Evolutionary conservation across 2,113 vertebrate genomes (phyloP).

Genomic region (Anoura caudifer): DNA sequence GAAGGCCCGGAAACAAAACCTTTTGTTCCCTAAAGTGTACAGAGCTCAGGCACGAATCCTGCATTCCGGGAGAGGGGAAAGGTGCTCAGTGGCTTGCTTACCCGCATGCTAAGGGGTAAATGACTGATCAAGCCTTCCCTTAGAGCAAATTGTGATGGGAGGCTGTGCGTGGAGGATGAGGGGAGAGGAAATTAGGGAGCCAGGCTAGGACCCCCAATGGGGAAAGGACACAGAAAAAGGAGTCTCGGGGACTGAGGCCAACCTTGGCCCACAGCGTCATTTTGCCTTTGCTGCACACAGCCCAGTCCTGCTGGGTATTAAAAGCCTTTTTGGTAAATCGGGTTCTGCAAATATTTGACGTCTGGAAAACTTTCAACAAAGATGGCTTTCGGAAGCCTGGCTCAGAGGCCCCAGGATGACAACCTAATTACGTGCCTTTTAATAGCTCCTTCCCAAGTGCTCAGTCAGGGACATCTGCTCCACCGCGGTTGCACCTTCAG

Average conservation of each 20-base stretch:
- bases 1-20: background rate
- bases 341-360: slow-evolving; percentile 61
- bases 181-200: background rate
- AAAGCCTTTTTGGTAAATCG: slow-evolving; percentile 48
- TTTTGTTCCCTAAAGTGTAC: background rate
- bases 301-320: slow-evolving; percentile 25
- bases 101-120: background rate
- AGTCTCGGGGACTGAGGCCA: background rate
- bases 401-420: slow-evolving; percentile 80
- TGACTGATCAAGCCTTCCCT: background rate
- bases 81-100: background rate
- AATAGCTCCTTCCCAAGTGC: slow-evolving; percentile 83
- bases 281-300: background rate
- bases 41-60: background rate
- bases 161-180: background rate
- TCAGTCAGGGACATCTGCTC: slow-evolving; percentile 83
- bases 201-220: background rate
- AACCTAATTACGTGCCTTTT: slow-evolving; percentile 83
- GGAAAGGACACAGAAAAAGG: background rate
- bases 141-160: background rate
- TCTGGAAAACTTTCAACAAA: slow-evolving; percentile 72
- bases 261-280: background rate
- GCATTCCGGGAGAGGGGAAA: background rate
- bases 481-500: slow-evolving; percentile 75
- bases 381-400: slow-evolving; percentile 64